A percentile compares a stretch with the other conserved stretches of the same genome.
phyloP scores from a whole-genome alignment of 2,113 vertebrate species.

The Semnornis frantzii region DNA sequence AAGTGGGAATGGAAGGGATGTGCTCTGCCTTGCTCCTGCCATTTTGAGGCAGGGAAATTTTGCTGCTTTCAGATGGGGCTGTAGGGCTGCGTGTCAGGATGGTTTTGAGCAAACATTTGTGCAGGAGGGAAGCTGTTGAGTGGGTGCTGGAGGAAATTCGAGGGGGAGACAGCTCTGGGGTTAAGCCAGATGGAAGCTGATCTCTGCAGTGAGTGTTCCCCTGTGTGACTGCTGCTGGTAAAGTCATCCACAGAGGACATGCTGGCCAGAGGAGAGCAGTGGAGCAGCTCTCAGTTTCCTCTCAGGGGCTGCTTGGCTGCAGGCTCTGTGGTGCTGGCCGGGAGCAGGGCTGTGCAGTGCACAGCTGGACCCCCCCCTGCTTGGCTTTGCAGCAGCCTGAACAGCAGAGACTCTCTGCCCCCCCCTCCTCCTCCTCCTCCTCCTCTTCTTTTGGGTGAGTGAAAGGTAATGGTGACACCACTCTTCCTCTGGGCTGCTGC shows the following conservation, averaged over 20 bases:
- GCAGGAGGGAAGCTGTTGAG: slow-evolving; percentile 5
- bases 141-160: slow-evolving; percentile 5
- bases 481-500: slow-evolving; percentile 62
- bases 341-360: rapidly evolving
- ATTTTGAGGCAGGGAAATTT: neutral
- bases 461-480: slow-evolving; percentile 53
- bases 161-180: neutral
- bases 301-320: neutral
- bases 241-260: slow-evolving; percentile 17
- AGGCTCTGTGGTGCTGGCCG: neutral
- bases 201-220: neutral
- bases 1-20: rapidly evolving
- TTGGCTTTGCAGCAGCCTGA: neutral
- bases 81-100: neutral
- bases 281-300: slow-evolving; percentile 8
- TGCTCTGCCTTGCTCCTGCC: neutral
- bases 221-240: neutral
- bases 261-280: neutral
- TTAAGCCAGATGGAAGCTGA: slow-evolving; percentile 44
- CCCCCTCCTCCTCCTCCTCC: too few relatives aligned
- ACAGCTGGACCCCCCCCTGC: neutral
- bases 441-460: slow-evolving; percentile 5
- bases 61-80: neutral
- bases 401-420: neutral
- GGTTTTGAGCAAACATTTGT: slow-evolving; percentile 14